These are phyloP conservation scores for Druon quercuslanigerum DNA, from an alignment of 1,140 invertebrate species.

Conservation along the genomic window DNA sequence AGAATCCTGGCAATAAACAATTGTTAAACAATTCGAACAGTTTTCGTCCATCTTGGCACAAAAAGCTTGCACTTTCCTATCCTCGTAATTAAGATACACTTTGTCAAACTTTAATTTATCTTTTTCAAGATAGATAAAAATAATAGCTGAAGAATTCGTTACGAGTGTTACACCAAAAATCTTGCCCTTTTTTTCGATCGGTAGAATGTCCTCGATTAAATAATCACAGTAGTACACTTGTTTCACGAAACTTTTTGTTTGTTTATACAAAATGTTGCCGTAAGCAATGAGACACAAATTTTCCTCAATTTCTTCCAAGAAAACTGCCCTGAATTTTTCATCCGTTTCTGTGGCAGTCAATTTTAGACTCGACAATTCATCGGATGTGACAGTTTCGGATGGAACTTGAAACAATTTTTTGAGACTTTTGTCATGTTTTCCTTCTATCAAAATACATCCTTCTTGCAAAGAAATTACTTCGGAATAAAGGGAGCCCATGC, in stretches of 20 bases:
- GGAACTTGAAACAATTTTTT: conserved; percentile 31
- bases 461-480: conserved; percentile 46
- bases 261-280: conserved; percentile 47
- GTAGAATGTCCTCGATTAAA: conserved; percentile 48
- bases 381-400: background rate
- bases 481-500: conserved; percentile 51
- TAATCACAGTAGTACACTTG: conserved; percentile 50
- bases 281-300: conserved; percentile 51
- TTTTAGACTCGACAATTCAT: conserved; percentile 24
- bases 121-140: conserved; percentile 48
- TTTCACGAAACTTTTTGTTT: conserved; percentile 40
- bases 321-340: conserved; percentile 30
- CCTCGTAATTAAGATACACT: conserved; percentile 43
- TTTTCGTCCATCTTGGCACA: conserved; percentile 44
- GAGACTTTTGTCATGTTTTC: conserved; percentile 53
- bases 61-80: conserved; percentile 33
- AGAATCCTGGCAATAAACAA: conserved; percentile 48
- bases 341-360: conserved; percentile 36
- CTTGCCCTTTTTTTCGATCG: conserved; percentile 44
- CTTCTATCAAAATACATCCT: conserved; percentile 47
- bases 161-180: conserved; percentile 48
- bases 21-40: conserved; percentile 45
- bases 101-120: conserved; percentile 52
- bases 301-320: conserved; percentile 30
- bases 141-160: conserved; percentile 39